A percentile compares a stretch with the other conserved stretches of the same genome.
These are phyloP conservation scores for Actinernus sp. DNA, from an alignment of 92 coral and sea anemone genomes.

Conservation along the genomic window DNA sequence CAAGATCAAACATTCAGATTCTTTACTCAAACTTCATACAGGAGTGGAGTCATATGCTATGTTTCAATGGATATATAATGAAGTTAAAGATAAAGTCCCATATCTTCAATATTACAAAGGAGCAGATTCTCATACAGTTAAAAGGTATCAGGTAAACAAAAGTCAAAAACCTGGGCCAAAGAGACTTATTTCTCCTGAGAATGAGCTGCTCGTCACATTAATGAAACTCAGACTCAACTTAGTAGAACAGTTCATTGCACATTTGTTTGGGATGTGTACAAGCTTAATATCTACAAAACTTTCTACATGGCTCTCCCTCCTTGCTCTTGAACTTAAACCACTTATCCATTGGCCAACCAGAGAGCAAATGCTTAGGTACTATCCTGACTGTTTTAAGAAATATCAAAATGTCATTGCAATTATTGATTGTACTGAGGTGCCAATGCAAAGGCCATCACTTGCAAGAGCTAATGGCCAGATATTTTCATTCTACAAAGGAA, in stretches of 20 bases:
- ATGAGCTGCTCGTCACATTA: constrained; percentile 30
- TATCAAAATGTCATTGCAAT: constrained; percentile 26
- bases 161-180: constrained; percentile 49
- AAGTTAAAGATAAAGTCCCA: constrained; percentile 14
- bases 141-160: constrained; percentile 32
- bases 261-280: background rate
- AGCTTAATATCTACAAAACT: constrained; percentile 12
- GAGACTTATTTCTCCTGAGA: constrained; percentile 24
- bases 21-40: constrained; percentile 20
- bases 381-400: constrained; percentile 41
- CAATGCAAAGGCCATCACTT: constrained; percentile 33
- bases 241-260: background rate
- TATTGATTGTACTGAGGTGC: constrained; percentile 46
- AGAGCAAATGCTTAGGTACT: constrained; percentile 12
- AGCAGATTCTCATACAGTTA: constrained; percentile 7
- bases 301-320: constrained; percentile 52
- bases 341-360: constrained; percentile 65
- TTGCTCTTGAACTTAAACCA: constrained; percentile 47
- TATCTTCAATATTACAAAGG: constrained; percentile 23
- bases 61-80: constrained; percentile 26
- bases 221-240: background rate
- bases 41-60: constrained; percentile 24
- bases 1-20: constrained; percentile 13
- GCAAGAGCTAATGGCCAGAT: constrained; percentile 23
- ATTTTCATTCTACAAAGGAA: constrained; percentile 25